Percentiles rank a stretch among this genome's conserved stretches.
Evolutionary conservation across 2,113 vertebrate genomes (phyloP).

Genomic region (Tachycineta bicolor): DNA sequence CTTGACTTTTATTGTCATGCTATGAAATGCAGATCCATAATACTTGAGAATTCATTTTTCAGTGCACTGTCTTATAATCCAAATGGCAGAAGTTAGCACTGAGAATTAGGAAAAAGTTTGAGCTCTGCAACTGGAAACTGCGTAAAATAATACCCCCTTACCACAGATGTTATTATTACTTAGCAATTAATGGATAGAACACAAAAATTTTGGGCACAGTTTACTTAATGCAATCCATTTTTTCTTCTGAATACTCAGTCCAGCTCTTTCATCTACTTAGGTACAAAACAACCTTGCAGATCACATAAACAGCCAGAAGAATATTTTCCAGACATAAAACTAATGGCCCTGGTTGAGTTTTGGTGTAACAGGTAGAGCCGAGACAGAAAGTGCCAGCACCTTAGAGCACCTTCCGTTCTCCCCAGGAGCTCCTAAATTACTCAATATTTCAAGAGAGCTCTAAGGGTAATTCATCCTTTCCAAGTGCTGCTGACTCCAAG

Average conservation of each 20-base stretch:
- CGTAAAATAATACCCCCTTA: slow-evolving; percentile 1
- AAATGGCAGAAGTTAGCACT: neutral
- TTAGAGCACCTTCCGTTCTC: neutral
- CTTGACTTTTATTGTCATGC: neutral
- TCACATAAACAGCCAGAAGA: neutral
- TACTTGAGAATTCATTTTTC: neutral
- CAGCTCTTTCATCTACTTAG: neutral
- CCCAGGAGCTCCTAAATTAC: neutral
- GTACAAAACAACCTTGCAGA: neutral
- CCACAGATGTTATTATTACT: slow-evolving; percentile 43
- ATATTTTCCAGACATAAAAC: slow-evolving; percentile 33
- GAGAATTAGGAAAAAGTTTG: neutral
- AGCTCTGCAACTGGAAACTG: slow-evolving; percentile 13
- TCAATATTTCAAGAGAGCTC: neutral
- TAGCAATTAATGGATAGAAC: slow-evolving; percentile 46
- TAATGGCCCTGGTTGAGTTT: neutral
- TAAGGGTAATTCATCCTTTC: neutral
- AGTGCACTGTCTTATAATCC: neutral
- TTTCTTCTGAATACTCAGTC: neutral
- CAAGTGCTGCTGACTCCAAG: neutral
- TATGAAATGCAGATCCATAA: neutral
- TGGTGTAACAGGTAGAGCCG: neutral
- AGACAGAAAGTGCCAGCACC: neutral
- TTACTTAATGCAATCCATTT: neutral
- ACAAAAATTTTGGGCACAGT: slow-evolving; percentile 25